phyloP scores from a whole-genome alignment of 2,113 vertebrate species.

The Egretta garzetta region DNA sequence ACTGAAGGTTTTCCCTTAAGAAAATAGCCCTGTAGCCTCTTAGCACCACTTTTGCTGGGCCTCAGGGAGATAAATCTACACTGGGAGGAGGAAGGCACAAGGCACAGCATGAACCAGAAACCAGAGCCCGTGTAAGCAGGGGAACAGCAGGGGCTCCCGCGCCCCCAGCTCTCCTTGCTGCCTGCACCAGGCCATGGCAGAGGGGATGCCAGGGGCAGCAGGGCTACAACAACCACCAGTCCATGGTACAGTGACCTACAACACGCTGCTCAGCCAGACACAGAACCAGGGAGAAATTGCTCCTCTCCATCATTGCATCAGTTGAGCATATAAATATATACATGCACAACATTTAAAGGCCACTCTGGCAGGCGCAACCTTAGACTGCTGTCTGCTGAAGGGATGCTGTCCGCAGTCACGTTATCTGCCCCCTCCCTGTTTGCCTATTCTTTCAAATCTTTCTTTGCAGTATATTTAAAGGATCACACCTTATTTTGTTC shows the following conservation, averaged over 20 bases:
- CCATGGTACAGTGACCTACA: not conserved
- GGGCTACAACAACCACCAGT: not conserved
- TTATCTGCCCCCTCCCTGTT: not conserved
- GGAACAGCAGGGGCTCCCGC: rapidly evolving
- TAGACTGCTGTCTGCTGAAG: not conserved
- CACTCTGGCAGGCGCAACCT: not conserved
- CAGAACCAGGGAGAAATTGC: not conserved
- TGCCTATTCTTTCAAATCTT: not conserved
- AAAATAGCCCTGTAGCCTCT: not conserved
- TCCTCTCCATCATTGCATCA: not conserved
- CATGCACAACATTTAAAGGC: not conserved
- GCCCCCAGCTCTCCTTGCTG: not conserved
- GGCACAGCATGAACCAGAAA: not conserved
- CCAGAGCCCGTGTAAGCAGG: not conserved
- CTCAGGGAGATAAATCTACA: not conserved
- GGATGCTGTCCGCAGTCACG: not conserved
- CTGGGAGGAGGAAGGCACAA: not conserved
- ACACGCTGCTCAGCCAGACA: not conserved
- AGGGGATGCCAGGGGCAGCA: not conserved
- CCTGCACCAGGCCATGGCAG: rapidly evolving
- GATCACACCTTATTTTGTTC: not conserved
- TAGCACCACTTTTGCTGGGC: not conserved
- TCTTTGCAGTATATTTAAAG: not conserved
- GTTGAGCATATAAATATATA: too few species aligned
- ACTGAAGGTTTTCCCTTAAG: not conserved